phyloP scores from a whole-genome alignment of 2,888 invertebrate species.

The Tenthredo scrophulariae region DNA sequence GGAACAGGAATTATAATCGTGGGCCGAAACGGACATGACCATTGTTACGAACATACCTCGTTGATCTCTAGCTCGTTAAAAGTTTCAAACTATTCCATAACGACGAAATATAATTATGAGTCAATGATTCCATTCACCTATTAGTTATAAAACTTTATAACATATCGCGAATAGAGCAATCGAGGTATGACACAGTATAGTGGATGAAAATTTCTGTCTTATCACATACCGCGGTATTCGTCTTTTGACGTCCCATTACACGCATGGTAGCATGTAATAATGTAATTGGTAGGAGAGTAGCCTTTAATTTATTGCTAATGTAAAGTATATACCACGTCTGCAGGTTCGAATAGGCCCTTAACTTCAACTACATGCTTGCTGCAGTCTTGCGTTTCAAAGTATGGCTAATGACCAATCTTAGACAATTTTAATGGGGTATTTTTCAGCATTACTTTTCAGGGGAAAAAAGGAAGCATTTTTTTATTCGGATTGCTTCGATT shows the following conservation, averaged over 20 bases:
- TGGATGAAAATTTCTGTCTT: not conserved
- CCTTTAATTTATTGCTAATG: slow-evolving; percentile 13
- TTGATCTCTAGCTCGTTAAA: not conserved
- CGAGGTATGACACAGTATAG: not conserved
- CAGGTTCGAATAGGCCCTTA: slow-evolving; percentile 18
- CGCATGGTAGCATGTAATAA: not conserved
- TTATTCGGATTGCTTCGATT: not conserved
- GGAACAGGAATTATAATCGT: not conserved
- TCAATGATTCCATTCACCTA: not conserved
- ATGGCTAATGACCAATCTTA: slow-evolving; percentile 12
- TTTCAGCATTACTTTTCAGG: not conserved
- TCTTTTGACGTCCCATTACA: not conserved
- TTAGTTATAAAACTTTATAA: not conserved
- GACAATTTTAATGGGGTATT: slow-evolving; percentile 1
- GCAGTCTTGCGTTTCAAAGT: slow-evolving; percentile 20
- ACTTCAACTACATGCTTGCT: slow-evolving; percentile 6
- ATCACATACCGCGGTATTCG: not conserved
- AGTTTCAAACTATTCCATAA: not conserved
- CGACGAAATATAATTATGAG: not conserved
- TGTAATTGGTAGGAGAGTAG: slow-evolving; percentile 28
- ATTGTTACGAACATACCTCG: not conserved
- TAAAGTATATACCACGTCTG: slow-evolving; percentile 27
- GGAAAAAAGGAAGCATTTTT: not conserved
- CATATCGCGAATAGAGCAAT: not conserved
- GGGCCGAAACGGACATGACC: not conserved